Conservation (phyloP, 2,888 invertebrate genomes). For the Tetragonisca angustula region DNA sequence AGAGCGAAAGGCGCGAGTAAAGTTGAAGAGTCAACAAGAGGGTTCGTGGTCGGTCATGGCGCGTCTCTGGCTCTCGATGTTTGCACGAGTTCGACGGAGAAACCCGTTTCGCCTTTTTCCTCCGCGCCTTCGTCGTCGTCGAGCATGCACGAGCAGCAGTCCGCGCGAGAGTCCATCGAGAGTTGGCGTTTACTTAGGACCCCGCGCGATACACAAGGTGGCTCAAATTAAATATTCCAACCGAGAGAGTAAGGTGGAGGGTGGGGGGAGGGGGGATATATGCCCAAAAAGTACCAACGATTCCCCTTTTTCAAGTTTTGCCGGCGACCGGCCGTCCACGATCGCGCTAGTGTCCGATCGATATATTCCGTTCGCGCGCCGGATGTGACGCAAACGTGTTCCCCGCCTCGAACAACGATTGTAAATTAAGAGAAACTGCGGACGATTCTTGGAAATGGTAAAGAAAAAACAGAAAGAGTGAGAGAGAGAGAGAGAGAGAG, state of each 20-base stretch:
- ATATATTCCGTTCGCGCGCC: background rate
- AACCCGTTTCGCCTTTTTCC: conserved; percentile 79
- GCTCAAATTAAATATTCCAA: conserved; percentile 78
- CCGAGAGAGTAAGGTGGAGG: conserved; percentile 47
- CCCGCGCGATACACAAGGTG: conserved; percentile 70
- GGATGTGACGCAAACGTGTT: background rate
- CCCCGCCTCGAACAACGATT: background rate
- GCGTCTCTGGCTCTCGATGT: conserved; percentile 73
- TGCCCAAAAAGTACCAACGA: conserved; percentile 46
- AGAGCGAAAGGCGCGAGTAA: conserved; percentile 74
- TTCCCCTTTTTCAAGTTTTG: conserved; percentile 49
- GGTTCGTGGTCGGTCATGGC: conserved; percentile 68
- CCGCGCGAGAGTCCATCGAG: conserved; percentile 63
- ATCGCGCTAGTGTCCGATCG: background rate
- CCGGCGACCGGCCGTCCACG: conserved; percentile 8
- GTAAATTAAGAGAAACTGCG: background rate
- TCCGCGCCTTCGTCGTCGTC: conserved; percentile 58
- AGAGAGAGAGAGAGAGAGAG: too few relatives aligned
- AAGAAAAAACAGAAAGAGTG: background rate
- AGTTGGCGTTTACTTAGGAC: conserved; percentile 76
- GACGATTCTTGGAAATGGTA: background rate
- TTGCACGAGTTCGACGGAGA: conserved; percentile 82
- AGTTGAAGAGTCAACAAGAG: conserved; percentile 83
- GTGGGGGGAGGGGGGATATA: background rate
- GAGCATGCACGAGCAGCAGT: conserved; percentile 52